These are phyloP conservation scores for Cuniculus paca DNA, from an alignment of 2,797 vertebrate genomes.

Conservation along the genomic window DNA sequence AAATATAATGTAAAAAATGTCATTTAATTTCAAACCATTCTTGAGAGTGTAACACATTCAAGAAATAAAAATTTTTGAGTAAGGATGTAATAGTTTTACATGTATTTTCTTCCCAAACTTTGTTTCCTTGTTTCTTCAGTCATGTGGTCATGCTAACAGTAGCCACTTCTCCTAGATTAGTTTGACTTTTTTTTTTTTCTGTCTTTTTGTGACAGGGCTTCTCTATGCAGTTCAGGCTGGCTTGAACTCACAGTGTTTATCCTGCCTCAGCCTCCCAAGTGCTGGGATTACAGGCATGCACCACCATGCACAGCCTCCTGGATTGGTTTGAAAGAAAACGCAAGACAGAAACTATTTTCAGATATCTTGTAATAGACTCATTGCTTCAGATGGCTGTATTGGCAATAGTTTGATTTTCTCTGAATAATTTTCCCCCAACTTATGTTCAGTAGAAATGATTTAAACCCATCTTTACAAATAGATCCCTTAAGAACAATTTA, in stretches of 20 bases:
- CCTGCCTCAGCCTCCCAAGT: too few species aligned
- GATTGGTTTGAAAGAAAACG: conserved; percentile 58
- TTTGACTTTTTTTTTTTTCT: neutral
- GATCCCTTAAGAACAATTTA: conserved; percentile 40
- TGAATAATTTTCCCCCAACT: conserved; percentile 57
- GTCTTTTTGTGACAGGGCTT: too few species aligned
- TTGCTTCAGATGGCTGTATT: conserved; percentile 68
- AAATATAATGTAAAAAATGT: neutral
- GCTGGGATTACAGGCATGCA: too few species aligned
- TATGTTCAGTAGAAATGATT: conserved; percentile 51
- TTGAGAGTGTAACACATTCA: neutral
- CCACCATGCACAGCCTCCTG: neutral
- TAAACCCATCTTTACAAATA: conserved; percentile 29
- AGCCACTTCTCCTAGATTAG: conserved; percentile 46
- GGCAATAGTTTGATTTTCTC: conserved; percentile 65
- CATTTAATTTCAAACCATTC: neutral
- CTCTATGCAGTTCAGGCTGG: too few species aligned
- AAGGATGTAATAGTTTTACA: neutral
- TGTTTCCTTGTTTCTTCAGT: conserved; percentile 14
- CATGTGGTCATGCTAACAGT: conserved; percentile 58
- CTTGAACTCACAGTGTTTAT: too few species aligned
- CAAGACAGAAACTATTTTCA: conserved; percentile 71
- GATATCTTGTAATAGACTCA: conserved; percentile 48
- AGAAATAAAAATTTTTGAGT: neutral
- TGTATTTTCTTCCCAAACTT: conserved; percentile 33